phyloP scores from a whole-genome alignment of 2,797 vertebrate genomes.

The Crax fasciolata region DNA sequence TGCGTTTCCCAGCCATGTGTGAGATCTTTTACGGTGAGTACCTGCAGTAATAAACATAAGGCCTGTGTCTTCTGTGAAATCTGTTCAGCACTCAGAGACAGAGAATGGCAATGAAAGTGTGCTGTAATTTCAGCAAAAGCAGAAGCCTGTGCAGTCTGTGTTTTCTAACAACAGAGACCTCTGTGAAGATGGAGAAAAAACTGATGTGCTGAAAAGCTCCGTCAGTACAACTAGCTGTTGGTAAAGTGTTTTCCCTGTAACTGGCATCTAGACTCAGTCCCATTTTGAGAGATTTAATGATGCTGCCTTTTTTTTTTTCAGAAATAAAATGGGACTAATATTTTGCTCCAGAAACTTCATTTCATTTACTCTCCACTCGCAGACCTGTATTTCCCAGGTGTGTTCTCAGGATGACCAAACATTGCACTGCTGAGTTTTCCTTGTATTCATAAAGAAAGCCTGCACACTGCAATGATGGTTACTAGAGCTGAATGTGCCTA shows the following conservation, averaged over 20 bases:
- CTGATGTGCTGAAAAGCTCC: background rate
- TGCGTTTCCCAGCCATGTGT: background rate
- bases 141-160: background rate
- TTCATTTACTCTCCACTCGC: background rate
- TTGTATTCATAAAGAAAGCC: background rate
- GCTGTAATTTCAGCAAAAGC: background rate
- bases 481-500: background rate
- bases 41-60: background rate
- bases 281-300: background rate
- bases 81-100: accelerated
- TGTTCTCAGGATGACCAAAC: background rate
- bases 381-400: background rate
- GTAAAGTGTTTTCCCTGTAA: background rate
- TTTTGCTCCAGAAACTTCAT: background rate
- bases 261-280: background rate
- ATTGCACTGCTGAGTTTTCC: background rate
- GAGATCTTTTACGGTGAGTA: accelerated
- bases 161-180: background rate
- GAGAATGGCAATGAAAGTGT: background rate
- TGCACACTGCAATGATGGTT: background rate
- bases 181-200: background rate
- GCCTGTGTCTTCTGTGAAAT: background rate
- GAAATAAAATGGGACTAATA: background rate
- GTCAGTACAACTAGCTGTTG: background rate
- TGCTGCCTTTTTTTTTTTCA: background rate